Evolutionary conservation across 2,888 invertebrate genomes (phyloP).

Genomic region (Xanthorhoe designata): DNA sequence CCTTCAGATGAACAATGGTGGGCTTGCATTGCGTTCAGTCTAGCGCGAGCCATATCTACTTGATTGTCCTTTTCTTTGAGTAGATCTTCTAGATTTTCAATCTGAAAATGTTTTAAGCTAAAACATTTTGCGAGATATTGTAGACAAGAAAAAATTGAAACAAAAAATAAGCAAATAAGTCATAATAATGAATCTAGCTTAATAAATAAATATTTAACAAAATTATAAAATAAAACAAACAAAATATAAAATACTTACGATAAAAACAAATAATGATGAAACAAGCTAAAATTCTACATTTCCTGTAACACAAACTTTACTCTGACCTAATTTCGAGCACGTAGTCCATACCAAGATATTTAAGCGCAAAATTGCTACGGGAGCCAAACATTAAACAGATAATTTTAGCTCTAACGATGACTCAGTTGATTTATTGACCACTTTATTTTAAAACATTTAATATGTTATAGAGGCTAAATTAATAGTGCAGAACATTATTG

Average conservation of each 20-base stretch:
- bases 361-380: conserved; percentile 31
- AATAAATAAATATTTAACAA: conserved; percentile 29
- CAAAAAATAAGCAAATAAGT: background rate
- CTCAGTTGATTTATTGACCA: conserved; percentile 31
- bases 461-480: background rate
- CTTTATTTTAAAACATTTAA: conserved; percentile 27
- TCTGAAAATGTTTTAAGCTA: conserved; percentile 84
- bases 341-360: conserved; percentile 30
- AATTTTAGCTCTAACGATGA: conserved; percentile 30
- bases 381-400: conserved; percentile 37
- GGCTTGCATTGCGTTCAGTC: conserved; percentile 96
- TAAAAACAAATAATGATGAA: conserved; percentile 39
- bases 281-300: conserved; percentile 23
- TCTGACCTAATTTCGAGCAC: conserved; percentile 29
- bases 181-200: background rate
- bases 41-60: conserved; percentile 96
- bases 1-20: conserved; percentile 97
- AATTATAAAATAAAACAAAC: conserved; percentile 33
- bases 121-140: conserved; percentile 15
- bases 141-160: background rate
- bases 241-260: conserved; percentile 55
- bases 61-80: conserved; percentile 99
- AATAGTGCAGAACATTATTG: background rate
- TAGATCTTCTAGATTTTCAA: conserved; percentile 98
- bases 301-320: conserved; percentile 22